These are phyloP conservation scores for Bombus pascuorum DNA, from an alignment of 1,140 invertebrate genomes.

Conservation along the genomic window DNA sequence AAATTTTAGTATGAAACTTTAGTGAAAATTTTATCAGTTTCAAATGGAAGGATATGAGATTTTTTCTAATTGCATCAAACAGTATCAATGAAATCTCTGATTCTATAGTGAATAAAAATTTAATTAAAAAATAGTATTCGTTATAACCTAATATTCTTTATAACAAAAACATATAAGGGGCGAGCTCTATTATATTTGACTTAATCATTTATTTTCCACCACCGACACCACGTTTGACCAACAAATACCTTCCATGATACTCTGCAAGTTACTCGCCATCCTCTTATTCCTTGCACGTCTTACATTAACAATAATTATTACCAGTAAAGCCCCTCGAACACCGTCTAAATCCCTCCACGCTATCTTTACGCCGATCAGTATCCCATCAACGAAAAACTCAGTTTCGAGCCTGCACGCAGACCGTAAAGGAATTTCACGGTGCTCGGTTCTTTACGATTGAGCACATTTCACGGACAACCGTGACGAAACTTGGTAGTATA, in stretches of 20 bases:
- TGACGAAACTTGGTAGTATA: conserved; percentile 28
- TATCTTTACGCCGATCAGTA: not conserved
- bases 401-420: no score
- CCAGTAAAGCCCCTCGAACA: not conserved
- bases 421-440: conserved; percentile 27
- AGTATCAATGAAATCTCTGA: no score
- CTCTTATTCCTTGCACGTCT: not conserved
- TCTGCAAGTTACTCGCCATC: not conserved
- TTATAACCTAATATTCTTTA: not conserved
- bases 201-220: not conserved
- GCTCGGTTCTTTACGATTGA: conserved; percentile 31
- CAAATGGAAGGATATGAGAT: no score
- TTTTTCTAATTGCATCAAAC: no score
- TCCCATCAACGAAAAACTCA: conserved; percentile 17
- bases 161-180: not conserved
- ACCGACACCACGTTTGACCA: not conserved
- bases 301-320: conserved; percentile 18
- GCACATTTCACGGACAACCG: conserved; percentile 45
- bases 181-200: not conserved
- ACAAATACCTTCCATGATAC: not conserved
- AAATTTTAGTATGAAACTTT: not conserved
- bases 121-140: not conserved
- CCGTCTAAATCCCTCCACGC: not conserved
- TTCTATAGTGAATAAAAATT: no score
- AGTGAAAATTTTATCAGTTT: no score